A percentile compares a stretch with the other conserved stretches of the same genome.
phyloP scores from a whole-genome alignment of 1,140 invertebrate species.

The Sinella curviseta region DNA sequence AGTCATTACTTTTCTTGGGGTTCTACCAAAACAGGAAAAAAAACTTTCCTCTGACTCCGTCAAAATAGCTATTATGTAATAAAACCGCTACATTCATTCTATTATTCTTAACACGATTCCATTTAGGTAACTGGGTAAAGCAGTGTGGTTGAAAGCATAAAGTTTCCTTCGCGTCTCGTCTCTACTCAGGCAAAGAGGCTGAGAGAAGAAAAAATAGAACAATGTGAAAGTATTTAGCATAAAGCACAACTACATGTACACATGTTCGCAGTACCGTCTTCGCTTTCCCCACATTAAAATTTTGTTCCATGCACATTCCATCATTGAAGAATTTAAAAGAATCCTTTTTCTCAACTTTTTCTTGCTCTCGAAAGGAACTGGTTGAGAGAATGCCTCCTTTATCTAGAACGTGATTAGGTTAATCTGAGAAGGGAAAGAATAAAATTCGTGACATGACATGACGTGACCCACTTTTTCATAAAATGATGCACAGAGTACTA shows the following conservation, averaged over 20 bases:
- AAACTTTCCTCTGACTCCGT: too few species aligned
- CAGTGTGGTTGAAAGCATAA: too few species aligned
- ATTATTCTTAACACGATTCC: background rate
- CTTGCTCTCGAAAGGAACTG: background rate
- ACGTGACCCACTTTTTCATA: background rate
- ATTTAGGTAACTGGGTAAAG: background rate
- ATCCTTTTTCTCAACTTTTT: background rate
- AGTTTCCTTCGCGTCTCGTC: too few species aligned
- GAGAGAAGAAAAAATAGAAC: too few species aligned
- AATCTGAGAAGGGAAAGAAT: background rate
- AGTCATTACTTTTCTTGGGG: too few species aligned
- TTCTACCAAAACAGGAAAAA: too few species aligned
- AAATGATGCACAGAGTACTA: background rate
- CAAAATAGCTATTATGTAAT: too few species aligned
- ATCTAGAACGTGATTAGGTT: slow-evolving; percentile 1
- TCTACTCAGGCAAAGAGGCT: too few species aligned
- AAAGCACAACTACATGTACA: too few species aligned
- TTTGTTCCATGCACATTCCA: background rate
- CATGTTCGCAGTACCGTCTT: too few species aligned
- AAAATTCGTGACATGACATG: background rate
- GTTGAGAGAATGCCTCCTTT: background rate
- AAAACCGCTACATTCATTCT: too few species aligned
- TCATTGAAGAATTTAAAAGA: background rate
- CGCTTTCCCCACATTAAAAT: background rate
- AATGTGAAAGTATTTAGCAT: too few species aligned